Percentiles rank a stretch among this genome's conserved stretches.
Conservation (phyloP, 2,797 vertebrate genomes). For the Etheostoma perlongum region DNA sequence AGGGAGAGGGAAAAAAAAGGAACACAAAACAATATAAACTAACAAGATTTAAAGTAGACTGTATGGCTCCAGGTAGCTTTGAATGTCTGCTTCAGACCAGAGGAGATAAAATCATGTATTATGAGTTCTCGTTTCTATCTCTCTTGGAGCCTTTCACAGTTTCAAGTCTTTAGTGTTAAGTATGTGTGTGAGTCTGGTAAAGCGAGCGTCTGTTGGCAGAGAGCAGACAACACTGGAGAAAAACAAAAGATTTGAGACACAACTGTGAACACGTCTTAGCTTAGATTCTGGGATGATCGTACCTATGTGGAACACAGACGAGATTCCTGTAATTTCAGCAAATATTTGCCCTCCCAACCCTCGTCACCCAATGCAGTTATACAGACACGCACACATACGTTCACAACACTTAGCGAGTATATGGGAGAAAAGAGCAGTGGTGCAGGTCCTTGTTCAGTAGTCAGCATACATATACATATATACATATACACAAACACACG, state of each 20-base stretch:
- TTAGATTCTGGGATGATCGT: conserved; percentile 75
- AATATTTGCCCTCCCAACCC: conserved; percentile 5
- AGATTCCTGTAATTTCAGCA: conserved; percentile 44
- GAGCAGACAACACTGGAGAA: conserved; percentile 46
- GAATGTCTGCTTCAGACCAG: conserved; percentile 63
- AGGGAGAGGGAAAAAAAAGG: conserved; percentile 18
- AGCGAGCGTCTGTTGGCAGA: conserved; percentile 3
- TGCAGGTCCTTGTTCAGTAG: conserved; percentile 77
- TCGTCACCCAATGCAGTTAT: conserved; percentile 31
- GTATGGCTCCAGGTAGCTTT: conserved; percentile 72
- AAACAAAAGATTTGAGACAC: conserved; percentile 3
- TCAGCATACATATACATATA: conserved; percentile 26
- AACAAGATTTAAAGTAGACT: conserved; percentile 64
- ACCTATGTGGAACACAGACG: conserved; percentile 57
- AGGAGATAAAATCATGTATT: conserved; percentile 36
- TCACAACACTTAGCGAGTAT: conserved; percentile 41
- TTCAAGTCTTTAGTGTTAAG: conserved; percentile 77
- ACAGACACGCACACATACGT: conserved; percentile 44
- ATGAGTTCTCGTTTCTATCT: conserved; percentile 41
- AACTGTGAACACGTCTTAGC: conserved; percentile 44
- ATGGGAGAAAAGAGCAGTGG: conserved; percentile 63
- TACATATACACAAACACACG: conserved; percentile 3
- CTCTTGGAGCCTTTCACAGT: conserved; percentile 74
- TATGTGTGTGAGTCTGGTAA: conserved; percentile 45
- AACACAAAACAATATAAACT: conserved; percentile 56